Percentiles rank a stretch among this genome's conserved stretches.
These are phyloP conservation scores for Pectinophora gossypiella DNA, from an alignment of 1,140 invertebrate species.

Conservation along the genomic window DNA sequence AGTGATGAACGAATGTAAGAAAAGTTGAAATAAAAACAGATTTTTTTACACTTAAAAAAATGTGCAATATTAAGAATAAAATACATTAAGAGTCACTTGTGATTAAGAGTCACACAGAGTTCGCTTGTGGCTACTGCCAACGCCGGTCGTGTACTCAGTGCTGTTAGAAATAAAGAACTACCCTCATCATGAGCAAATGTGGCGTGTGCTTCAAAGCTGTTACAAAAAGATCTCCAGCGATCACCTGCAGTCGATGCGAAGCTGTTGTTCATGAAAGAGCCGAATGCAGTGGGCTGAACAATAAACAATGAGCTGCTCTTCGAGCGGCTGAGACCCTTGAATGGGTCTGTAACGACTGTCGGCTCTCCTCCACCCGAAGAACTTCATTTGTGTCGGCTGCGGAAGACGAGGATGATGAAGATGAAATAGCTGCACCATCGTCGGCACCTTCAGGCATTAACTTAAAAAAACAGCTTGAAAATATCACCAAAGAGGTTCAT, in stretches of 20 bases:
- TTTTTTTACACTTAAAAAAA: no score
- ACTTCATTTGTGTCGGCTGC: slow-evolving; percentile 1
- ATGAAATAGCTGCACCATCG: not conserved
- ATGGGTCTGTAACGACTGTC: slow-evolving; percentile 1
- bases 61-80: no score
- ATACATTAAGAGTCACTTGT: no score
- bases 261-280: not conserved
- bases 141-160: no score
- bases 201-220: not conserved
- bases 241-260: not conserved
- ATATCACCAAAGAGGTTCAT: not conserved
- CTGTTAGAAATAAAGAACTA: not conserved
- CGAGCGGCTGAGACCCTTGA: not conserved
- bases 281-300: not conserved
- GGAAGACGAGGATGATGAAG: slow-evolving; percentile 1
- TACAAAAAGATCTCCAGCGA: not conserved
- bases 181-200: not conserved
- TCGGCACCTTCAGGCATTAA: not conserved
- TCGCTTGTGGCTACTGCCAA: no score
- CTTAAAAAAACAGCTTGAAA: not conserved
- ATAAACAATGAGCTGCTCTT: not conserved
- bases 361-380: not conserved
- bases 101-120: no score
- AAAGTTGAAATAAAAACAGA: no score
- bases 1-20: no score